These are phyloP conservation scores for Synanthedon myopaeformis DNA, from an alignment of 2,888 invertebrate genomes.

Conservation along the genomic window DNA sequence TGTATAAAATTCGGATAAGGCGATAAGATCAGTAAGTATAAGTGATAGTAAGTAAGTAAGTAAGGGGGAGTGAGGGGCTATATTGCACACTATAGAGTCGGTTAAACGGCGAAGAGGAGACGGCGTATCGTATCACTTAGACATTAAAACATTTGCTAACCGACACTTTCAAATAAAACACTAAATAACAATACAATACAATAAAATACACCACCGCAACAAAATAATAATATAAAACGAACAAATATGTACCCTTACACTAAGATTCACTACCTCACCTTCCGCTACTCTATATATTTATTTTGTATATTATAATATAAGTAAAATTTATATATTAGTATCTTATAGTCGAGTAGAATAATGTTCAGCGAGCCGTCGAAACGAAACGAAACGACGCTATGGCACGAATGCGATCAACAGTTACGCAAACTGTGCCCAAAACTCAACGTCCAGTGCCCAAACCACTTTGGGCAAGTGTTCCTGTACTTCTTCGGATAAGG, in stretches of 20 bases:
- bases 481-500: too few species aligned
- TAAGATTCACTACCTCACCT: neutral
- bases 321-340: slow-evolving; percentile 21
- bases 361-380: neutral
- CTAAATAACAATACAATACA: slow-evolving; percentile 66
- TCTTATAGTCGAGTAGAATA: slow-evolving; percentile 39
- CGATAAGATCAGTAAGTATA: slow-evolving; percentile 35
- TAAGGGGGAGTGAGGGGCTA: too few species aligned
- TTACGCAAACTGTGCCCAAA: too few species aligned
- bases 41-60: neutral
- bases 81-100: too few species aligned
- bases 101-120: neutral
- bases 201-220: slow-evolving; percentile 56
- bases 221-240: slow-evolving; percentile 37
- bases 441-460: too few species aligned
- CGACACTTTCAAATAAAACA: slow-evolving; percentile 41
- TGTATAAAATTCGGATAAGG: slow-evolving; percentile 44
- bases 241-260: slow-evolving; percentile 22
- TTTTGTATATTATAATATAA: slow-evolving; percentile 3
- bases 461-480: too few species aligned
- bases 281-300: slow-evolving; percentile 1
- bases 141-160: neutral
- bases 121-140: neutral
- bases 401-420: too few species aligned
- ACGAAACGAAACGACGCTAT: neutral